phyloP scores from a whole-genome alignment of 35 echinoderm and acorn worm species.

The Apostichopus californicus region DNA sequence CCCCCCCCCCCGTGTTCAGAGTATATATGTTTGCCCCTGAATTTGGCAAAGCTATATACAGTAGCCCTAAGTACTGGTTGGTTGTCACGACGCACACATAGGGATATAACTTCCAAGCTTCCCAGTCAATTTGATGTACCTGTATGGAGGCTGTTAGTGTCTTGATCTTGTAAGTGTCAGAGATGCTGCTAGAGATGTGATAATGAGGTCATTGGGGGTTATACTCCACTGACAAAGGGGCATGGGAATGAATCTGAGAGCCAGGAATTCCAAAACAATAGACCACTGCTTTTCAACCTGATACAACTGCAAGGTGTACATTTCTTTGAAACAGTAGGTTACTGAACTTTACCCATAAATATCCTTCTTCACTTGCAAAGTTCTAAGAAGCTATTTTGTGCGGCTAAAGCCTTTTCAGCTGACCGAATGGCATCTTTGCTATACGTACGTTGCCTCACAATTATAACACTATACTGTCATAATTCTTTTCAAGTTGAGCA shows the following conservation, averaged over 20 bases:
- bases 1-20: too few relatives aligned
- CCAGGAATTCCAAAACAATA: not conserved
- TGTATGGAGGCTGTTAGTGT: not conserved
- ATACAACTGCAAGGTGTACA: not conserved
- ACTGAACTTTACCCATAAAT: not conserved
- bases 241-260: not conserved
- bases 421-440: too few relatives aligned
- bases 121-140: not conserved
- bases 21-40: too few relatives aligned
- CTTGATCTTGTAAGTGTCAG: not conserved
- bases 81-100: too few relatives aligned
- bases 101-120: not conserved
- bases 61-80: too few relatives aligned
- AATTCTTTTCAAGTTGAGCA: too few relatives aligned
- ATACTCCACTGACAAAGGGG: not conserved
- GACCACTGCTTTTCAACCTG: not conserved
- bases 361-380: not conserved
- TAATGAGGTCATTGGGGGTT: not conserved
- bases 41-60: too few relatives aligned
- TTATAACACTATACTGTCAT: too few relatives aligned
- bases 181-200: not conserved
- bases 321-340: not conserved
- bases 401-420: too few relatives aligned
- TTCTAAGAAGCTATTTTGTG: not conserved
- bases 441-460: too few relatives aligned